These are phyloP conservation scores for Ips nitidus DNA, from an alignment of 1,140 invertebrate species.

Conservation along the genomic window DNA sequence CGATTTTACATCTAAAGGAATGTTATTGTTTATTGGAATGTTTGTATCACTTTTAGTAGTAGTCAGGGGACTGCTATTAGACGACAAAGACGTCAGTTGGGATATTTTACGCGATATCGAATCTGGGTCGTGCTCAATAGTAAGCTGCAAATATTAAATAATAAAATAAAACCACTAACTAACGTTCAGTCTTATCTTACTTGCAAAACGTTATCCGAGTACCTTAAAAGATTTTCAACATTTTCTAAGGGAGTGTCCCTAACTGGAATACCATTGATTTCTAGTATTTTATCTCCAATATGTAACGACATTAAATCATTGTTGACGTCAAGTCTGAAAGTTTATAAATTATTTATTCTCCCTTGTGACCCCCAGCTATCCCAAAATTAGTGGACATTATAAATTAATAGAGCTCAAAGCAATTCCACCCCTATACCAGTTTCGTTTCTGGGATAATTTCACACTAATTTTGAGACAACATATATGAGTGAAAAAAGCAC, in stretches of 20 bases:
- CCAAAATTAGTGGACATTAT: background rate
- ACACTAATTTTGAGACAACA: background rate
- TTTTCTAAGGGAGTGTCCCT: conserved; percentile 75
- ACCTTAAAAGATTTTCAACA: conserved; percentile 74
- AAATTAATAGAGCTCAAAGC: background rate
- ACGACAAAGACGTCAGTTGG: conserved; percentile 44
- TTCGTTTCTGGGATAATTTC: no score
- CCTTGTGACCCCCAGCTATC: no score
- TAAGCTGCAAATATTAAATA: conserved; percentile 59
- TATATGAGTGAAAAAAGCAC: conserved; percentile 39
- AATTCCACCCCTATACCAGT: no score
- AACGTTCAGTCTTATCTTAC: conserved; percentile 49
- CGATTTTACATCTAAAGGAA: conserved; percentile 31
- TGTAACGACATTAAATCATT: conserved; percentile 81
- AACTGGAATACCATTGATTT: conserved; percentile 88
- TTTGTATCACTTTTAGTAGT: conserved; percentile 51
- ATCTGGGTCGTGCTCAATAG: conserved; percentile 87
- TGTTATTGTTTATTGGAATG: conserved; percentile 46
- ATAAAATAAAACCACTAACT: background rate
- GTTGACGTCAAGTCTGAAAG: conserved; percentile 75
- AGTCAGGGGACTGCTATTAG: conserved; percentile 48
- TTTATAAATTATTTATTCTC: conserved; percentile 15
- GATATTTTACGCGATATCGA: conserved; percentile 56
- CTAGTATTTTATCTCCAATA: conserved; percentile 87
- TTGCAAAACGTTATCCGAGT: conserved; percentile 73